These are phyloP conservation scores for Ceratosolen solmsi DNA, from an alignment of 1,140 invertebrate genomes.

Conservation along the genomic window DNA sequence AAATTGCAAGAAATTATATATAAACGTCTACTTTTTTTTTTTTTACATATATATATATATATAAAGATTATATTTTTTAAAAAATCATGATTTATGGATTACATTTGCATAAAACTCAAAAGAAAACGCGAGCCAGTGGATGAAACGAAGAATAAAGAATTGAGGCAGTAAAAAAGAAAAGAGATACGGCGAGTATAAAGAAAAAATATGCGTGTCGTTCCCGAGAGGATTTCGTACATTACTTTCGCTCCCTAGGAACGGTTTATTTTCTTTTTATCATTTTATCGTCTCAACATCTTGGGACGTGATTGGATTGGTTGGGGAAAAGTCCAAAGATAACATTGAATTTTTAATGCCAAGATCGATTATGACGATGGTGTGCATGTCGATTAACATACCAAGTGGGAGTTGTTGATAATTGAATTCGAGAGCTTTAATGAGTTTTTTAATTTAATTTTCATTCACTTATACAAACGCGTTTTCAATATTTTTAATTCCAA, in stretches of 20 bases:
- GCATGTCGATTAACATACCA: slow-evolving; percentile 29
- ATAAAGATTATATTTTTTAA: background rate
- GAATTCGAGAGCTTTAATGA: slow-evolving; percentile 15
- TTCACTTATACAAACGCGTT: background rate
- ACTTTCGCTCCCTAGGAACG: background rate
- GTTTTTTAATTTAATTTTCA: slow-evolving; percentile 33
- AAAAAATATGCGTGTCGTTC: slow-evolving; percentile 43
- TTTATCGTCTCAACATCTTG: slow-evolving; percentile 43
- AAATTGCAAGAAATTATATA: background rate
- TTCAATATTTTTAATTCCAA: background rate
- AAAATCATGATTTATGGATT: slow-evolving; percentile 14
- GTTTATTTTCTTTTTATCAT: slow-evolving; percentile 41
- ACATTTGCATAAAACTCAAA: slow-evolving; percentile 35
- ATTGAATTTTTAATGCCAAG: slow-evolving; percentile 43
- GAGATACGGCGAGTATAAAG: slow-evolving; percentile 21
- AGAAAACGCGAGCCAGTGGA: background rate
- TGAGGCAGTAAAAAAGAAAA: slow-evolving; percentile 30
- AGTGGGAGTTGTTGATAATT: slow-evolving; percentile 29
- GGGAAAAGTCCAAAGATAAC: slow-evolving; percentile 37
- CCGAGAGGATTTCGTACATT: slow-evolving; percentile 42
- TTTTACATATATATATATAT: background rate
- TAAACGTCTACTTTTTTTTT: background rate
- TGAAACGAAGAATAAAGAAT: slow-evolving; percentile 31
- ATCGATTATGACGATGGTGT: slow-evolving; percentile 13
- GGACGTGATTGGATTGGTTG: slow-evolving; percentile 30